Evolutionary conservation across 2,797 vertebrate species (phyloP).

Genomic region (Propithecus perrieri): DNA sequence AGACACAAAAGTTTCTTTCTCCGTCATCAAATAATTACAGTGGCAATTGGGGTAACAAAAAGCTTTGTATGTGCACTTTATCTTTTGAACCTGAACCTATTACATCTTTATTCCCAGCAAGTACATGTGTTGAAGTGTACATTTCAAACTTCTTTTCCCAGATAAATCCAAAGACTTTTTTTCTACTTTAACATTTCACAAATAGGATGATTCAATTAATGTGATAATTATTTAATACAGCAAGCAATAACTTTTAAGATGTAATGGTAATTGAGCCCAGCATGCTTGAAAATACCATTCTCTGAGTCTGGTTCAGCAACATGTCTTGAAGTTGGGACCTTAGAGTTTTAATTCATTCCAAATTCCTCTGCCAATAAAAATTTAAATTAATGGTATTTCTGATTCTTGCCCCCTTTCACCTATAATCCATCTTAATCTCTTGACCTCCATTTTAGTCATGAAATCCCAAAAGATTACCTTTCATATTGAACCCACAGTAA

Average conservation of each 20-base stretch:
- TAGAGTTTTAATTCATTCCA: conserved; percentile 33
- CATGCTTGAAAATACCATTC: conserved; percentile 48
- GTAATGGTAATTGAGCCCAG: conserved; percentile 40
- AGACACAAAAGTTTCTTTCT: conserved; percentile 55
- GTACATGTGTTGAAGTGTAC: conserved; percentile 5
- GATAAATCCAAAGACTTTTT: conserved; percentile 36
- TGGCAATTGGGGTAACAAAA: conserved; percentile 21
- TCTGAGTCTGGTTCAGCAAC: conserved; percentile 36
- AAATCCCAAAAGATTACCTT: conserved; percentile 60
- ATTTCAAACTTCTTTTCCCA: conserved; percentile 35
- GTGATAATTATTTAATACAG: conserved; percentile 58
- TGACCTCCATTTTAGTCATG: conserved; percentile 62
- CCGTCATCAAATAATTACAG: conserved; percentile 29
- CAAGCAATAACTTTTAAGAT: conserved; percentile 58
- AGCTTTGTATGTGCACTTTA: conserved; percentile 17
- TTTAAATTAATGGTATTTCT: conserved; percentile 60
- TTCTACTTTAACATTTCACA: conserved; percentile 51
- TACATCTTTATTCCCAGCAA: conserved; percentile 32
- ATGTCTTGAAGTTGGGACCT: conserved; percentile 50
- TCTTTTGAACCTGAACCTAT: conserved; percentile 43
- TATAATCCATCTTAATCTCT: conserved; percentile 78
- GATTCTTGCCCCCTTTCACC: conserved; percentile 35
- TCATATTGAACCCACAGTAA: conserved; percentile 66
- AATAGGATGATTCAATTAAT: conserved; percentile 56
- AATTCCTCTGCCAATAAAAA: conserved; percentile 60